These are phyloP conservation scores for Spermophilus dauricus DNA, from an alignment of 2,113 vertebrate genomes.

Conservation along the genomic window DNA sequence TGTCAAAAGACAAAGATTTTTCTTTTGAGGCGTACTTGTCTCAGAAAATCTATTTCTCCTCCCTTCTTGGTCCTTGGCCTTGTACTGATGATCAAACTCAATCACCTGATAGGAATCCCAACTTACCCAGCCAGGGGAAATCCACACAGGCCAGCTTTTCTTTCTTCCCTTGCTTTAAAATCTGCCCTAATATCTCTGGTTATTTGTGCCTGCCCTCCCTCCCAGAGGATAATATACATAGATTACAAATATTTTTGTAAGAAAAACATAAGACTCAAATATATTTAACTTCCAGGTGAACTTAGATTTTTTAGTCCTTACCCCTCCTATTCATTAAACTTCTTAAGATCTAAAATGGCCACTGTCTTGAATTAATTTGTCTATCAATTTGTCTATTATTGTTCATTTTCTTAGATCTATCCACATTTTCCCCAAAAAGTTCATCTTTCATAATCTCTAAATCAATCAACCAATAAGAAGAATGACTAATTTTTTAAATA, in stretches of 20 bases:
- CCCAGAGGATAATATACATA: background rate
- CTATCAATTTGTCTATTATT: background rate
- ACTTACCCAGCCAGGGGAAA: background rate
- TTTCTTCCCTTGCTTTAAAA: background rate
- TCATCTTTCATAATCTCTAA: background rate
- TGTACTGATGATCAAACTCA: background rate
- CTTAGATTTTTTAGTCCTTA: background rate
- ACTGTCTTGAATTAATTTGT: background rate
- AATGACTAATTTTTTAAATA: background rate
- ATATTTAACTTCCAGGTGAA: background rate
- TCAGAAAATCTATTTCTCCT: background rate
- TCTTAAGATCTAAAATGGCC: background rate
- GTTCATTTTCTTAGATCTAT: background rate
- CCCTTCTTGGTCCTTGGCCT: background rate
- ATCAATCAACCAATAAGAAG: background rate
- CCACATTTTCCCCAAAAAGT: background rate
- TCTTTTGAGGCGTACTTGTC: background rate
- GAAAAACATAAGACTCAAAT: background rate
- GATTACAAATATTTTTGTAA: background rate
- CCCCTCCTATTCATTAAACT: background rate
- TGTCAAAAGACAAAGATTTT: background rate
- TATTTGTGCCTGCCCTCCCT: background rate
- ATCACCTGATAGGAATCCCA: background rate
- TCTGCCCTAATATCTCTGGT: background rate
- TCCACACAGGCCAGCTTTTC: background rate